A percentile compares a stretch with the other conserved stretches of the same genome.
phyloP scores from a whole-genome alignment of 2,113 vertebrate genomes.

The Strix uralensis region DNA sequence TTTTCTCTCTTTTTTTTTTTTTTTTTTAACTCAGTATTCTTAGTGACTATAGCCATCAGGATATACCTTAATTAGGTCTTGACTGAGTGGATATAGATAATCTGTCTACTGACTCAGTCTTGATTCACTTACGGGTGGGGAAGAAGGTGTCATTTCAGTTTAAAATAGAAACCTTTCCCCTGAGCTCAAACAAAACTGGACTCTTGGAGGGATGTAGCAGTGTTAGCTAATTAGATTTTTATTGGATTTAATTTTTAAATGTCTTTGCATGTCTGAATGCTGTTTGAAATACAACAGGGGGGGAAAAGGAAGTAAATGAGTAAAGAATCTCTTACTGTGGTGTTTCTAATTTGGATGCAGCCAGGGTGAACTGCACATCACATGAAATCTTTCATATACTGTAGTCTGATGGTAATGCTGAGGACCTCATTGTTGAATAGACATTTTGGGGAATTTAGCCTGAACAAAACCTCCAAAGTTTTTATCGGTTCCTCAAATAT shows the following conservation, averaged over 20 bases:
- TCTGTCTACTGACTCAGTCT: not conserved
- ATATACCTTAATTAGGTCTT: not conserved
- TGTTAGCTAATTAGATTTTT: not conserved
- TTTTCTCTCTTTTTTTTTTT: not conserved
- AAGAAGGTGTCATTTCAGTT: not conserved
- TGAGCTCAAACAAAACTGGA: not conserved
- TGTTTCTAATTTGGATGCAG: not conserved
- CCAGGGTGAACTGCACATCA: not conserved
- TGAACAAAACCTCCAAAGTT: not conserved
- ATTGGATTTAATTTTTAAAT: not conserved
- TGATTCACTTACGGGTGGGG: not conserved
- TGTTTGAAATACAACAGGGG: not conserved
- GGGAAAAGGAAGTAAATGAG: not conserved
- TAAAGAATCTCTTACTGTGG: not conserved
- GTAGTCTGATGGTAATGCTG: not conserved
- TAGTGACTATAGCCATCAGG: not conserved
- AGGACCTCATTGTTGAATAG: not conserved
- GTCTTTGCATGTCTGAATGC: not conserved
- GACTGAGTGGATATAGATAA: not conserved
- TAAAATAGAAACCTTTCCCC: not conserved
- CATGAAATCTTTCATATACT: not conserved
- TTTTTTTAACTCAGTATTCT: not conserved
- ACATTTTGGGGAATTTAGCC: not conserved
- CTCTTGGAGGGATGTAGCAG: not conserved
- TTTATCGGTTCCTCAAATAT: not conserved